Evolutionary conservation across 1,140 invertebrate genomes (phyloP), one percentile per base, ranked within the genome.

Genomic region (Octopus sinensis): DNA sequence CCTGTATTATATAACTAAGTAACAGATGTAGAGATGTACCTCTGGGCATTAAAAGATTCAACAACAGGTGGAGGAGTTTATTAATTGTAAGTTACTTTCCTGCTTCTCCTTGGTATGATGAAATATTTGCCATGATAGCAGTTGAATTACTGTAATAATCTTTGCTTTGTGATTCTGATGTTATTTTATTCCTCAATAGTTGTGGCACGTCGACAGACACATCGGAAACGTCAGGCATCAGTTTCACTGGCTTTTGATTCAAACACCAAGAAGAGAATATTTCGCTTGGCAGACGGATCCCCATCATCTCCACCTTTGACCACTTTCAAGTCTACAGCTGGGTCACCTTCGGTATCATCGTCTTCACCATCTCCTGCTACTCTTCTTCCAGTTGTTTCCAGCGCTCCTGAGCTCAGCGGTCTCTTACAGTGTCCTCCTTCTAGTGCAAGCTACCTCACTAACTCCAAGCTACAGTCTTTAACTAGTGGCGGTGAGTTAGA

Each of bases 381-480:
- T 1, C 76, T 76, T 71, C 23, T 81, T 0, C 81, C 82, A 10
- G 80, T 83, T 13, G 62, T 87, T 77, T 81, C 84, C 80, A 84
- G 81, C 78, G 86, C 85, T 9, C 84, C 84, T 51, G 87, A 88
- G 71, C 73, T 88, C 54, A 83, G 84, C 10, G 86, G 86, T 12
- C 81, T 88, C 6, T 75, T 88, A 17, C 82, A 84, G 79, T 30
- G 77, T 4, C 54, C 79, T n/a, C 23, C 13, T 4, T 82, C 76
- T 51, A 77, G 73, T 62, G 56, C 76, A 7, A 80, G 62, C 73
- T 68, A 51, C 43, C 78, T 80, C 5, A 78, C 83, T 52, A 30
- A 80, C 4, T 78, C 82, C 53, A 71, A 79, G 17, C 77, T 80
- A 30, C 73, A 81, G 53, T 53, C 81, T 54, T 71, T 81, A 54